A percentile compares a stretch with the other conserved stretches of the same genome.
Conservation (phyloP, 1,140 invertebrate species). For the Fragariocoptes setiger region DNA sequence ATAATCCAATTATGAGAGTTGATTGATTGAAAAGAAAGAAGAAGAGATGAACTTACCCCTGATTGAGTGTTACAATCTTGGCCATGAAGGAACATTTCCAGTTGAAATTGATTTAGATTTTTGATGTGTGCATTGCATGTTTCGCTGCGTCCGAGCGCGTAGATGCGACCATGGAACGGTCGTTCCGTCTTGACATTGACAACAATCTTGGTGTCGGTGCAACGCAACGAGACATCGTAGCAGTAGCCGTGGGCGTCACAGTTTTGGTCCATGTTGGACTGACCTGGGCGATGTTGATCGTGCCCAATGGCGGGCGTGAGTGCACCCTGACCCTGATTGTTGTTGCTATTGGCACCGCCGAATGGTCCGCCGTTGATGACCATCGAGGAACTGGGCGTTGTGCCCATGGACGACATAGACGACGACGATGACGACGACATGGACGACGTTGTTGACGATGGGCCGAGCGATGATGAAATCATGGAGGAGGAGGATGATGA, state of each 20-base stretch:
- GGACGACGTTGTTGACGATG: too few relatives aligned
- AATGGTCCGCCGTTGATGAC: too few relatives aligned
- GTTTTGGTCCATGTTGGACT: constrained; percentile 9
- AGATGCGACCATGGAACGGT: constrained; percentile 72
- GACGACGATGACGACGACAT: neutral
- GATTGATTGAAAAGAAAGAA: too few relatives aligned
- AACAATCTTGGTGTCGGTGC: constrained; percentile 68
- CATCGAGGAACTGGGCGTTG: too few relatives aligned
- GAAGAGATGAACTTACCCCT: constrained; percentile 12
- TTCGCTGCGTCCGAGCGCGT: constrained; percentile 60
- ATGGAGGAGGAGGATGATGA: too few relatives aligned
- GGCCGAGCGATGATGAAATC: too few relatives aligned
- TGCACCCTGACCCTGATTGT: neutral
- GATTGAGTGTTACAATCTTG: constrained; percentile 59
- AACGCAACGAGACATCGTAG: constrained; percentile 70
- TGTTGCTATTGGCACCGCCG: neutral
- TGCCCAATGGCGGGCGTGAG: neutral
- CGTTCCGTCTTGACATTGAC: constrained; percentile 67
- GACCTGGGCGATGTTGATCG: neutral
- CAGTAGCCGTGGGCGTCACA: constrained; percentile 78
- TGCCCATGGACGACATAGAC: too few relatives aligned
- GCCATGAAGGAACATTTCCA: constrained; percentile 64
- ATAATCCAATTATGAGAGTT: too few relatives aligned
- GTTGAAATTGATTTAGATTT: constrained; percentile 58
- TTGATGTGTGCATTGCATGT: constrained; percentile 75